Evolutionary conservation across 2,797 vertebrate genomes (phyloP), one percentile per base, ranked within the genome.

Genomic region (Pangasius krempfi): DNA sequence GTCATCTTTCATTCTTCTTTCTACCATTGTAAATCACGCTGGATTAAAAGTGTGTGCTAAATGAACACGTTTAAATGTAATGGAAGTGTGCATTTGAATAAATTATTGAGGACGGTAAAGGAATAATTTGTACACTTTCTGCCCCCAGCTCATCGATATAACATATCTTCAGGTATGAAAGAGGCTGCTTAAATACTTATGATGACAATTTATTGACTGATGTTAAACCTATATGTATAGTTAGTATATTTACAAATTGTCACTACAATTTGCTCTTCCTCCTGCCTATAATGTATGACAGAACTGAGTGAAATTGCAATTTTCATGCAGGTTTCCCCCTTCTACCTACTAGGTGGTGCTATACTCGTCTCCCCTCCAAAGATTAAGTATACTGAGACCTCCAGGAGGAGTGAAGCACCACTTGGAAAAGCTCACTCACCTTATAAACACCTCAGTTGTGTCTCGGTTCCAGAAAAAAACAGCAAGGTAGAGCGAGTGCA

Each of bases 361-460:
- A 92, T 96, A 91, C 92, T 96, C 86, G 94, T 96, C 86, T 97
- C 96, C 84, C 96, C 96, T 80, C 90, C 93, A 73, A 96, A 95
- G 90, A 83, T 80, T 40, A 97, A 93, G 86, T 85, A 92, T 85
- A 91, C 91, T 14, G 91, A 89, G n/a, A 92, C 58, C 18, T 92
- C 75, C 89, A 93, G 87, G 93, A 93, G 92, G 90, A 88, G 83
- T 92, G 25, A 93, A n/a, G 33, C 47, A 70, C 90, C 93, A 68
- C 83, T 94, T 89, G 90, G 92, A 78, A 94, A 93, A 89, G 56
- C 90, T 33, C 60, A 40, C 90, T 92, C 92, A 64, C 84, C 85
- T 75, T 91, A 91, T 84, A 95, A 91, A 89, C 87, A 92, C 89
- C 64, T 90, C 68, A 89, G 84, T 86, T 91, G 91, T 73, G 37